phyloP scores from a whole-genome alignment of 2,113 vertebrate species.

The Semnornis frantzii region DNA sequence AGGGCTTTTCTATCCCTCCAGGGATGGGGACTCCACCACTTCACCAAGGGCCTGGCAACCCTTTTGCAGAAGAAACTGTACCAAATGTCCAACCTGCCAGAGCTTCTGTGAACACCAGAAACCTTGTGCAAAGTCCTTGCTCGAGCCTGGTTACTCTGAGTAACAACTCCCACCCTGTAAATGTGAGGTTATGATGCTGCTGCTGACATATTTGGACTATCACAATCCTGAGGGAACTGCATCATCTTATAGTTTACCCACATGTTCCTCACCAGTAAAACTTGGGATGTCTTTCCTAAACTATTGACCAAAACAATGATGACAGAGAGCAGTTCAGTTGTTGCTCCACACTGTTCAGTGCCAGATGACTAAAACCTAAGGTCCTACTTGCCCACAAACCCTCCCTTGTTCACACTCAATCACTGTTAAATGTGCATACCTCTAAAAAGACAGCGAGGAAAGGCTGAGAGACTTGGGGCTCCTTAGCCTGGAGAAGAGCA shows the following conservation, averaged over 20 bases:
- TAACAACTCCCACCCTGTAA: not conserved
- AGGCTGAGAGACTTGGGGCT: not conserved
- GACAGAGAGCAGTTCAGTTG: not conserved
- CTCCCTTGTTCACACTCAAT: not conserved
- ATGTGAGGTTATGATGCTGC: not conserved
- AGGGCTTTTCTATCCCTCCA: too few relatives aligned
- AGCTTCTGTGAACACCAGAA: not conserved
- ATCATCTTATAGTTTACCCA: not conserved
- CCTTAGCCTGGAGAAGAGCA: too few relatives aligned
- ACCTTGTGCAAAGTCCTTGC: not conserved
- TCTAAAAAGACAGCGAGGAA: not conserved
- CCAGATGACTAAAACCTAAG: not conserved
- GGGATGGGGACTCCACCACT: too few relatives aligned
- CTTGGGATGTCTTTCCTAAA: not conserved
- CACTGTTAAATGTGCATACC: too few relatives aligned
- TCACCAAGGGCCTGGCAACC: too few relatives aligned
- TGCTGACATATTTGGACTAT: not conserved
- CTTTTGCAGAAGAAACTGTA: too few relatives aligned
- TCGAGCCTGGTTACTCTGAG: not conserved
- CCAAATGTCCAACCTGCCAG: too few relatives aligned
- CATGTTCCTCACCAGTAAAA: not conserved
- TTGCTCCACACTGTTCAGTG: not conserved
- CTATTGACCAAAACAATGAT: accelerated
- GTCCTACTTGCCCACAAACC: not conserved
- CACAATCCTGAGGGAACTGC: not conserved